A percentile compares a stretch with the other conserved stretches of the same genome.
Evolutionary conservation across 1,140 invertebrate species (phyloP).

Genomic region (Drosophila auraria): DNA sequence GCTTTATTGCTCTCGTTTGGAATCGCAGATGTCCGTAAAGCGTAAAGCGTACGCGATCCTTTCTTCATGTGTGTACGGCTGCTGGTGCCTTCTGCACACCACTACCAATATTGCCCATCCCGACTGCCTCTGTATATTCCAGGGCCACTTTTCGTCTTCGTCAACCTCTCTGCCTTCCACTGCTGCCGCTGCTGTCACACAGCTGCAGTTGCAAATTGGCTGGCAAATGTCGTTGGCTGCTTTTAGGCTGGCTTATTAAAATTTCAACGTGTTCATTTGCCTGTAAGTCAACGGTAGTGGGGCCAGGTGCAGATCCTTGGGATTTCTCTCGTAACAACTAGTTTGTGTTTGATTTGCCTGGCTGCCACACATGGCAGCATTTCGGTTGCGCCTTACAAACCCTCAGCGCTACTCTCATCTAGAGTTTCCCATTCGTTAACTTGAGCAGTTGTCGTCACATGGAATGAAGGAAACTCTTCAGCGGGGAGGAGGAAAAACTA

Average conservation of each 20-base stretch:
- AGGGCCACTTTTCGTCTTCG: slow-evolving; percentile 71
- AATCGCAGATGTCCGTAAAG: neutral
- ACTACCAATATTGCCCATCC: slow-evolving; percentile 36
- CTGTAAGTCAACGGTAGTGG: slow-evolving; percentile 54
- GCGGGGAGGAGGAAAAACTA: slow-evolving; percentile 7
- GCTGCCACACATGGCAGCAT: slow-evolving; percentile 66
- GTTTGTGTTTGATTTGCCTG: slow-evolving; percentile 77
- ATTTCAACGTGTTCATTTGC: slow-evolving; percentile 80
- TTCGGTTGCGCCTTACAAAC: slow-evolving; percentile 17
- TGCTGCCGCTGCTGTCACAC: slow-evolving; percentile 17
- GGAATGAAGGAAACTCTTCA: neutral
- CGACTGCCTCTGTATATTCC: slow-evolving; percentile 33
- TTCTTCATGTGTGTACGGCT: slow-evolving; percentile 28
- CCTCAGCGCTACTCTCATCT: neutral
- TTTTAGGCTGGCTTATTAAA: slow-evolving; percentile 83
- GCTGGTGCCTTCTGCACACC: neutral
- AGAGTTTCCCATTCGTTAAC: slow-evolving; percentile 31
- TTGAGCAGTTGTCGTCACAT: slow-evolving; percentile 47
- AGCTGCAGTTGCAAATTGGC: slow-evolving; percentile 76
- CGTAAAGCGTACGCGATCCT: neutral
- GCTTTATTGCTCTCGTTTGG: too few relatives aligned
- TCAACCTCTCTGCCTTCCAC: slow-evolving; percentile 52
- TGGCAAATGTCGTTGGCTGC: slow-evolving; percentile 76
- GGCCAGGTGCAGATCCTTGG: slow-evolving; percentile 25
- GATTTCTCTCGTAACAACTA: slow-evolving; percentile 70